These are phyloP conservation scores for Pituophis catenifer DNA, from an alignment of 2,113 vertebrate species.

Conservation along the genomic window DNA sequence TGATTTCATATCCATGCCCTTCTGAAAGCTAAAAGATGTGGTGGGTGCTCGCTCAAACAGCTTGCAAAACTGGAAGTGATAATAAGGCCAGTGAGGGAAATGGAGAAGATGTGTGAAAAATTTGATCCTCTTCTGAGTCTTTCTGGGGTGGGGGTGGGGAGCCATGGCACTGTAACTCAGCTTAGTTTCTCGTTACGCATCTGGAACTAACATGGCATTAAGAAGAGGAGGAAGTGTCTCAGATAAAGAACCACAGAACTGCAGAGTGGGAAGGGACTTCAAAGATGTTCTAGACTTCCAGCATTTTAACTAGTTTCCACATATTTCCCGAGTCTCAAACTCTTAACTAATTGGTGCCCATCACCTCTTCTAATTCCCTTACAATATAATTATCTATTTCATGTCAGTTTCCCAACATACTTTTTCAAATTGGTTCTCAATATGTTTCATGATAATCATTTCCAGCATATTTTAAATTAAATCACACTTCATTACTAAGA, in stretches of 20 bases:
- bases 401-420: too few species aligned
- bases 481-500: too few species aligned
- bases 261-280: not conserved
- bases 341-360: too few species aligned
- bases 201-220: not conserved
- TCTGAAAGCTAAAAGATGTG: not conserved
- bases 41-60: not conserved
- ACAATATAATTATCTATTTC: too few species aligned
- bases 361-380: too few species aligned
- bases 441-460: too few species aligned
- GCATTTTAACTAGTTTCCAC: too few species aligned
- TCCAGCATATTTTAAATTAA: too few species aligned
- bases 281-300: not conserved
- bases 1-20: not conserved
- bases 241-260: not conserved
- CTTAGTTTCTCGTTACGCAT: not conserved
- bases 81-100: not conserved
- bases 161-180: not conserved
- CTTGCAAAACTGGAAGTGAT: not conserved
- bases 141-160: not conserved
- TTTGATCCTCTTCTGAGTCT: not conserved
- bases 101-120: not conserved
- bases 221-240: not conserved
- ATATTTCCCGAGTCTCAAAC: too few species aligned
- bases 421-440: too few species aligned